A percentile compares a stretch with the other conserved stretches of the same genome.
phyloP scores from a whole-genome alignment of 2,888 invertebrate genomes.

The Tiliacea citrago region DNA sequence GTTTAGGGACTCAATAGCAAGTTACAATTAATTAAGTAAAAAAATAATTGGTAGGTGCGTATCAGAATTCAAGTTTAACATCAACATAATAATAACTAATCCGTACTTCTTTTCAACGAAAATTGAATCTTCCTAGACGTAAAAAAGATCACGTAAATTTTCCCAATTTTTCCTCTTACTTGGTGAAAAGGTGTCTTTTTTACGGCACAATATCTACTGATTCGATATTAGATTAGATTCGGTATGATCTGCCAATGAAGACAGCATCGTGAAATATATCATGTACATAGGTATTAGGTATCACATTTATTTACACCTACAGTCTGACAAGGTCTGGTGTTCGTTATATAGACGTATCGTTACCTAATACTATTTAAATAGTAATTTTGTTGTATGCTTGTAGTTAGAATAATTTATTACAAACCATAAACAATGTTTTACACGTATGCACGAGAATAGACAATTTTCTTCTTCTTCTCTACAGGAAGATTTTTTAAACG shows the following conservation, averaged over 20 bases:
- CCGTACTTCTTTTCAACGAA: constrained; percentile 12
- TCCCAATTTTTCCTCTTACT: constrained; percentile 44
- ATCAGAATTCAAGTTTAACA: not conserved
- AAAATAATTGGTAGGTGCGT: not conserved
- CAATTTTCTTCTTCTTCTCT: not conserved
- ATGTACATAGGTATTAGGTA: constrained; percentile 9
- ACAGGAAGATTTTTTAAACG: not conserved
- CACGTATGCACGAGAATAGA: not conserved
- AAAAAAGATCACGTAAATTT: constrained; percentile 39
- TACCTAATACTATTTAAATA: constrained; percentile 4
- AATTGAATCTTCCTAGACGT: not conserved
- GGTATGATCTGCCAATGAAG: constrained; percentile 44
- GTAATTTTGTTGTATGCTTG: constrained; percentile 17
- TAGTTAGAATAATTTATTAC: constrained; percentile 25
- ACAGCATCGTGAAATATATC: constrained; percentile 3
- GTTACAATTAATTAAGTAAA: constrained; percentile 4
- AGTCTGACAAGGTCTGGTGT: constrained; percentile 9
- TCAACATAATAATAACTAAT: not conserved
- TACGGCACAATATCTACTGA: constrained; percentile 32
- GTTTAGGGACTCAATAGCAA: constrained; percentile 13
- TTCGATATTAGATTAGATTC: constrained; percentile 54
- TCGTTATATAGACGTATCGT: constrained; percentile 7
- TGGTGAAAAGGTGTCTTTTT: constrained; percentile 25
- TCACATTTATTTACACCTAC: constrained; percentile 32
- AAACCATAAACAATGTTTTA: constrained; percentile 4